Evolutionary conservation across 2,888 invertebrate genomes (phyloP), one percentile per base, ranked within the genome.

Genomic region (Phymatocera aterrima): DNA sequence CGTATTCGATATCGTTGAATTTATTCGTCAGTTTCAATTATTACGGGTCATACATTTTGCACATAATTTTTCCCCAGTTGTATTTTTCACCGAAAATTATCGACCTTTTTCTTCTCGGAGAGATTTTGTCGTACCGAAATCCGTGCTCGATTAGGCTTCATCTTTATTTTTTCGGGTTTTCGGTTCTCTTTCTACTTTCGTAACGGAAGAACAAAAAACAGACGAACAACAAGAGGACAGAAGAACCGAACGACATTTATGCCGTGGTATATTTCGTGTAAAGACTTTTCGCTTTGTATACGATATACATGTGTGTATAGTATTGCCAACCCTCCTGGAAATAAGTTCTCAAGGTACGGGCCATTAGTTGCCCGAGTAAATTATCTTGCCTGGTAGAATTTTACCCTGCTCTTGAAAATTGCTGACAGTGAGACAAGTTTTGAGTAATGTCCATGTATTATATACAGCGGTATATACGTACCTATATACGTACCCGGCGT

Each of bases 381-480:
- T 72, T 72, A 72, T 48, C n/a, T 48, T 72, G 21, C 48, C 72
- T 48, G 48, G 51, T 72, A 72, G 48, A 72, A 72, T 72, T 72
- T 48, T 51, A 72, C 72, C 72, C 72, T n/a, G n/a, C 8, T 48
- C 34, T 31, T 18, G 34, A 34, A 72, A 48, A 43, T 72, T 48
- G 48, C 72, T 72, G 48, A 48, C 70, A 70, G 48, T 31, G 72
- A 72, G 72, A 48, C 72, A 72, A 72, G 72, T 34, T 57, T 57
- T 54, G 37, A 75, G 75, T 40, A 57, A 75, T 75, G 28, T 72
- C 31, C 21, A 15, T 57, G 8, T 57, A 1, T 8, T 24, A 40
- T 43, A 6, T 68, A 43, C 21, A 24, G 10, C 37, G 6, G 40
- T 40, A 40, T 46, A 21, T 48, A 48, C 15, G 28, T 70, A 28